Evolutionary conservation across 2,888 invertebrate species (phyloP).

Genomic region (Melipona bicolor): DNA sequence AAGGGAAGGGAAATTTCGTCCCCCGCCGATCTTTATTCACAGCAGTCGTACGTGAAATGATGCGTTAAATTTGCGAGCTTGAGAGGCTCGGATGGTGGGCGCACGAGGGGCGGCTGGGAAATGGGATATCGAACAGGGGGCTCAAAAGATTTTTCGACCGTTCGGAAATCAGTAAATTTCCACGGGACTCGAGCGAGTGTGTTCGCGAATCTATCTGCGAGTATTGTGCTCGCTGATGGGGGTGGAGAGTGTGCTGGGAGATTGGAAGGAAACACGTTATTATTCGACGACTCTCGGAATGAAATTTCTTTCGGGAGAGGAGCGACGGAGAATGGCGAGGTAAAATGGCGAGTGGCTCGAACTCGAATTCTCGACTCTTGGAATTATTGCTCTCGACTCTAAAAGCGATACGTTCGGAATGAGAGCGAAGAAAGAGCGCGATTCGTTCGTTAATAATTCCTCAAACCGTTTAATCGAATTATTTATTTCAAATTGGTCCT

Average conservation of each 20-base stretch:
- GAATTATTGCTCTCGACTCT: neutral
- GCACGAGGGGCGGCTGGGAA: neutral
- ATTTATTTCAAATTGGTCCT: neutral
- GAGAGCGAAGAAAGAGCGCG: too few species aligned
- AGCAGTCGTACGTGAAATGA: constrained; percentile 65
- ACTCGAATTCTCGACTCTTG: neutral
- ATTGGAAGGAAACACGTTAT: constrained; percentile 7
- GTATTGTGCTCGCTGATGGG: constrained; percentile 15
- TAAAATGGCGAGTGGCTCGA: neutral
- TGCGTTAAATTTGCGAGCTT: constrained; percentile 65
- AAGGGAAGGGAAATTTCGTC: constrained; percentile 47
- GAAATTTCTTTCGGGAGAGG: neutral
- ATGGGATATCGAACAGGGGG: constrained; percentile 43
- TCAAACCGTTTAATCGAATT: neutral
- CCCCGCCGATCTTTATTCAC: constrained; percentile 66
- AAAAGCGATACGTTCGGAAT: neutral
- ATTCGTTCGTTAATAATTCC: neutral
- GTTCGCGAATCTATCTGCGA: constrained; percentile 19
- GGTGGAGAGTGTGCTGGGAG: neutral
- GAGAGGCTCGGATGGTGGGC: neutral
- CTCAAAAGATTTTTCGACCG: constrained; percentile 42
- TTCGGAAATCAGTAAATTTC: constrained; percentile 46
- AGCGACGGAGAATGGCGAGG: neutral
- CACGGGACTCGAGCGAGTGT: constrained; percentile 2
- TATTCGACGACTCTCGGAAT: constrained; percentile 3